Conservation (phyloP, 2,888 invertebrate species). For the Agonopterix alstromeriana region DNA sequence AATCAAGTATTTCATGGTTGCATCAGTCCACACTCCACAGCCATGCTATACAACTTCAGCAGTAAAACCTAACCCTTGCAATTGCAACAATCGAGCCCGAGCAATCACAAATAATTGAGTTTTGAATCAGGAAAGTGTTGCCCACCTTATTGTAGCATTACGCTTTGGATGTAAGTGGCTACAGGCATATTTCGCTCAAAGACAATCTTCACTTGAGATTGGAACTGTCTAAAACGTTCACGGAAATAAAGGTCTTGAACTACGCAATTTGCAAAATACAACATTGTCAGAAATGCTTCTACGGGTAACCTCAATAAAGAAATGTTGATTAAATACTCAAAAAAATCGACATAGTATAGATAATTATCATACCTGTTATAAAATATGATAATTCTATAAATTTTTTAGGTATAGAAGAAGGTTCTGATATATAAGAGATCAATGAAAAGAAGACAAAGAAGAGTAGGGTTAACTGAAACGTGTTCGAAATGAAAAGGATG, state of each 20-base stretch:
- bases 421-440: too few relatives aligned
- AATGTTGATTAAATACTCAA: too few relatives aligned
- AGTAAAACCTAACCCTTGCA: slow-evolving; percentile 2
- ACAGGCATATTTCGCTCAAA: not conserved
- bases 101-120: slow-evolving; percentile 12
- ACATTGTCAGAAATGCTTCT: too few relatives aligned
- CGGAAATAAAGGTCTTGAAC: not conserved
- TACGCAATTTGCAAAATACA: not conserved
- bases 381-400: too few relatives aligned
- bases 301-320: too few relatives aligned
- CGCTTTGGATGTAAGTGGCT: not conserved
- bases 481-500: too few relatives aligned
- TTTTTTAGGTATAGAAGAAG: too few relatives aligned
- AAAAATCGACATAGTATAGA: too few relatives aligned
- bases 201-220: not conserved
- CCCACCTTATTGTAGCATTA: slow-evolving; percentile 9
- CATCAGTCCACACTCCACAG: not conserved
- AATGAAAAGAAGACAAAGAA: too few relatives aligned
- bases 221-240: not conserved
- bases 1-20: not conserved
- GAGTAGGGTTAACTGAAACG: too few relatives aligned
- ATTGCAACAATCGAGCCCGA: slow-evolving; percentile 9
- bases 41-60: not conserved
- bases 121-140: slow-evolving; percentile 9
- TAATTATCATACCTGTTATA: too few relatives aligned